Percentiles rank a stretch among this genome's conserved stretches.
Evolutionary conservation across 2,113 vertebrate species (phyloP).

Genomic region (Amphiprion ocellaris): DNA sequence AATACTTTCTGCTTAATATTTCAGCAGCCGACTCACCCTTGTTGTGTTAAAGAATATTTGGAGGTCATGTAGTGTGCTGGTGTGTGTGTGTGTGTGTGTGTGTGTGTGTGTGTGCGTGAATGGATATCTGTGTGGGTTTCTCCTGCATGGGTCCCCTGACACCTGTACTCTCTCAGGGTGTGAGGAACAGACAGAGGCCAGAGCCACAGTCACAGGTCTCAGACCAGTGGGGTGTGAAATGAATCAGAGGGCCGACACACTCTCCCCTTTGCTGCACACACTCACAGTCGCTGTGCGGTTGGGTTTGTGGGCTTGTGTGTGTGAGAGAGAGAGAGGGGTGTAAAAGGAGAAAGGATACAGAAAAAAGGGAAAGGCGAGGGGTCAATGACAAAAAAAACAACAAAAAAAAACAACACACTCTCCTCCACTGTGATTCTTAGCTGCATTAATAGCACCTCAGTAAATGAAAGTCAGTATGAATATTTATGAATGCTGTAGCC

Average conservation of each 20-base stretch:
- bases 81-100: constrained; percentile 33
- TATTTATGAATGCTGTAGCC: constrained; percentile 43
- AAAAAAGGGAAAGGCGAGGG: constrained; percentile 13
- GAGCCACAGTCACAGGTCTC: constrained; percentile 81
- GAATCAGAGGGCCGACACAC: constrained; percentile 70
- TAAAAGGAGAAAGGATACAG: constrained; percentile 32
- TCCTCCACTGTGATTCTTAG: constrained; percentile 8
- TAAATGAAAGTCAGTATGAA: constrained; percentile 49
- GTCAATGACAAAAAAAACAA: constrained; percentile 25
- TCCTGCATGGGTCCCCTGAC: constrained; percentile 70
- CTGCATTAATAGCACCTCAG: constrained; percentile 12
- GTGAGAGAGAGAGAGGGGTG: neutral
- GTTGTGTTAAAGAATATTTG: constrained; percentile 50
- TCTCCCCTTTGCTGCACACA: constrained; percentile 45
- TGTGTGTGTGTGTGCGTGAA: constrained; percentile 10
- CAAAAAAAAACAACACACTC: neutral
- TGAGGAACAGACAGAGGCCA: constrained; percentile 76
- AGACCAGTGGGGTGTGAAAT: constrained; percentile 84
- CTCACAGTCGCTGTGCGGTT: constrained; percentile 22
- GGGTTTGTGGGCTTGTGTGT: constrained; percentile 3
- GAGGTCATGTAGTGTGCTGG: constrained; percentile 60
- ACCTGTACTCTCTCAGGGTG: constrained; percentile 75
- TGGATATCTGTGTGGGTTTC: constrained; percentile 35
- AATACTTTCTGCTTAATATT: constrained; percentile 67
- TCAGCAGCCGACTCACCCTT: constrained; percentile 57